Base-by-base conservation (phyloP, 1,140 invertebrate species). In the Zaprionus ornatus region DNA sequence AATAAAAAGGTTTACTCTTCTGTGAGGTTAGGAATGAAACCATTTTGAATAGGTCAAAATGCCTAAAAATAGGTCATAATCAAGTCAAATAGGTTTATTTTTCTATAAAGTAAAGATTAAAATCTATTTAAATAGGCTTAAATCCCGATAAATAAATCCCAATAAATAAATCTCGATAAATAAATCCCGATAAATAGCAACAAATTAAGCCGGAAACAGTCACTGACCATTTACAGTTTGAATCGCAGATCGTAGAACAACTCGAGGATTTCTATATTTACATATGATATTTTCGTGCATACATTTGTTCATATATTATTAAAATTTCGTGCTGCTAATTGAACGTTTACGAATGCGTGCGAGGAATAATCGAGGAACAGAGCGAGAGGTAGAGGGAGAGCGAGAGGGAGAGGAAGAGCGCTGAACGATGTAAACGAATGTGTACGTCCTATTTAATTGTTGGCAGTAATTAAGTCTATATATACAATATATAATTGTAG, bases 401-500 rank as follows among this genome's bases (percentile, higher is more conserved):
- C 0, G n/a, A 7, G 40, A 42, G n/a, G 2, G 13, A 42, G 40
- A 42, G 40, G 7, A 0, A 21, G 17, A 10, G 17, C 45, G 9
- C 19, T 50, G 19, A 50, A 50, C 45, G 21, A 13, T 50, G 45
- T 50, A 50, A 50, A 50, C 45, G 45, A 50, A 50, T 4, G 45
- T 23, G 21, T 23, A 5, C 45, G 45, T 50, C 45, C 45, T 50
- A 50, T 50, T 50, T 50, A 50, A 50, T 50, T 50, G 45, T 50
- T 13, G 19, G 19, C 45, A 10, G 10, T 10, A 50, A 21, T 19
- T 50, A 50, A 1, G 6, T 21, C 1, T 50, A n/a, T 45, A 6
- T 45, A 45, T 45, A 45, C 40, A 17, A 42, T 6, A 23, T 50
- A 21, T 50, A 50, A 50, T 50, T 50, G 45, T 50, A 21, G 45